phyloP scores from a whole-genome alignment of 2,888 invertebrate species.

The Sycophila texana region DNA sequence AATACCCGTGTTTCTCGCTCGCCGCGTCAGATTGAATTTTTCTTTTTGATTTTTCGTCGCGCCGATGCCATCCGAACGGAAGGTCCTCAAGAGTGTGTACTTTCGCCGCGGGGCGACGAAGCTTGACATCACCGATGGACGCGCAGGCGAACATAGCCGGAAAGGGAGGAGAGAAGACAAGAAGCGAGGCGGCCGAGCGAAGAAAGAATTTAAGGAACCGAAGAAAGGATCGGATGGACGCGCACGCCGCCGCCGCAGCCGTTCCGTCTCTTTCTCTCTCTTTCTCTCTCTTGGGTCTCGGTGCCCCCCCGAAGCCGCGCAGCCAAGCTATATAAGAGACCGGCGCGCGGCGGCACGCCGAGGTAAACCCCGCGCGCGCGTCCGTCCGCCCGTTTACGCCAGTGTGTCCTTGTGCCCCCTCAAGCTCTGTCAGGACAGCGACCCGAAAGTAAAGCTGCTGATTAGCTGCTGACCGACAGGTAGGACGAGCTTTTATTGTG shows the following conservation, averaged over 20 bases:
- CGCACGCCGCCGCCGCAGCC: constrained; percentile 8
- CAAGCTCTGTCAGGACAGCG: too few relatives aligned
- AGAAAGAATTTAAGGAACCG: neutral
- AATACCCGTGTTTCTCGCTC: too few relatives aligned
- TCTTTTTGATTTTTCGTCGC: too few relatives aligned
- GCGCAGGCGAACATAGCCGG: neutral
- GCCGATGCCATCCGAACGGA: too few relatives aligned
- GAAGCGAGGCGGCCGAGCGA: neutral
- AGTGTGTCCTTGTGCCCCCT: constrained; percentile 25
- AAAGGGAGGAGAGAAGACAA: neutral
- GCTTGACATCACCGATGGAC: too few relatives aligned
- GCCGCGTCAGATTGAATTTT: too few relatives aligned
- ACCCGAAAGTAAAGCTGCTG: too few relatives aligned
- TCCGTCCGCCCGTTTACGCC: constrained; percentile 62
- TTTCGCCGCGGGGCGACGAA: too few relatives aligned
- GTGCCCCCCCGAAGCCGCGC: constrained; percentile 48
- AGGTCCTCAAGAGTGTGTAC: too few relatives aligned
- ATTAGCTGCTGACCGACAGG: too few relatives aligned
- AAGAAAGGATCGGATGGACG: constrained; percentile 10
- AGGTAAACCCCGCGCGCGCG: constrained; percentile 73
- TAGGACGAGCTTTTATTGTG: too few relatives aligned
- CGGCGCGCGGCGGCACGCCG: constrained; percentile 69
- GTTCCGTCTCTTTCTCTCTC: constrained; percentile 26
- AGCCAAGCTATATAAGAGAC: constrained; percentile 73
- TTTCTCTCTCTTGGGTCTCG: neutral